phyloP scores from a whole-genome alignment of 2,797 vertebrate species.

The Buceros bicornis region DNA sequence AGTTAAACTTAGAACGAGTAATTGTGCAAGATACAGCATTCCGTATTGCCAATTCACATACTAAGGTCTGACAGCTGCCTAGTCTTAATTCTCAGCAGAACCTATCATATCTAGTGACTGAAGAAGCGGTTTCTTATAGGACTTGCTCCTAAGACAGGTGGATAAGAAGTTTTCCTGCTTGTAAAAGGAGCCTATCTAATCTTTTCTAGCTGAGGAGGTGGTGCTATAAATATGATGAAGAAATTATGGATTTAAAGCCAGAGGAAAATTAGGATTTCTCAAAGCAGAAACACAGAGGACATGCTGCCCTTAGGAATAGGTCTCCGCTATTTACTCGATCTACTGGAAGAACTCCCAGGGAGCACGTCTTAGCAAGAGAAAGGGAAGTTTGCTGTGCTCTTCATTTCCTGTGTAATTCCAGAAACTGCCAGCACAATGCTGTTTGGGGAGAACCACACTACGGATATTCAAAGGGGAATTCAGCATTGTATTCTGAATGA shows the following conservation, averaged over 20 bases:
- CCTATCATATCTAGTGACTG: neutral
- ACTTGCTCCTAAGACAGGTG: too few species aligned
- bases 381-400: conserved; percentile 63
- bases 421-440: conserved; percentile 67
- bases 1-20: neutral
- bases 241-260: conserved; percentile 42
- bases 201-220: neutral
- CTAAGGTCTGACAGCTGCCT: neutral
- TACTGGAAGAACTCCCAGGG: conserved; percentile 57
- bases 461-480: conserved; percentile 61
- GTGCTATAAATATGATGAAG: conserved; percentile 6
- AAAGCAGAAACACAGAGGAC: conserved; percentile 32
- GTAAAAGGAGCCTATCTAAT: neutral
- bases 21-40: neutral
- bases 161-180: neutral
- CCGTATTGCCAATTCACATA: neutral
- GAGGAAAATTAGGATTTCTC: conserved; percentile 35
- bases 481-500: conserved; percentile 57
- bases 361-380: conserved; percentile 53
- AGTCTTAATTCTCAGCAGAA: neutral
- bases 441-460: conserved; percentile 59
- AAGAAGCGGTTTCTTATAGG: neutral
- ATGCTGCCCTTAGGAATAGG: conserved; percentile 33
- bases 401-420: conserved; percentile 73
- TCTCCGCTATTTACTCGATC: conserved; percentile 59